Evolutionary conservation across 2,888 invertebrate species (phyloP), one percentile per base, ranked within the genome.

Genomic region (Scelioninae gen. 2): DNA sequence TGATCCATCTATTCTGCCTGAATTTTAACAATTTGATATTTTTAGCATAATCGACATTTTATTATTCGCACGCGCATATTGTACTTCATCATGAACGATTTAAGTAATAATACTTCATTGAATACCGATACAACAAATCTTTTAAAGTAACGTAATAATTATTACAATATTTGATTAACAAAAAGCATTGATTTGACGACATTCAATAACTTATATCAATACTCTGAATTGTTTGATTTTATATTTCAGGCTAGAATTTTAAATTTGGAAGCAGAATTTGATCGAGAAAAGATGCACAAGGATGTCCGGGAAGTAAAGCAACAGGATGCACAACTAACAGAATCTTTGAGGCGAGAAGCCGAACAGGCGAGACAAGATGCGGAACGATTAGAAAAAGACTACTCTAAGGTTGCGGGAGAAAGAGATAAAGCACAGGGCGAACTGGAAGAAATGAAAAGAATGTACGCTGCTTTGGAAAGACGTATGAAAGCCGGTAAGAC

Each of bases 321-420:
- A 5, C 89, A 90, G 53, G 92, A 92, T 78, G 91, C 91, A 81
- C 89, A 90, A 78, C 86, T 93, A 39, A 90, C 93, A 0, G 90
- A 90, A 77, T 91, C 90, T 65, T 87, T 95, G 53, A 93, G 93
- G 84, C 88, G 90, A 79, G 94, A 94, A 85, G 92, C 92, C 0
- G 92, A 92, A 50, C 91, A 92, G 79, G 92, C 94, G 0, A 91
- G 93, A 79, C 92, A 92, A 81, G 91, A 91, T 6, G 92, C 93
- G 0, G 94, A 95, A 81, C 92, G 93, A 81, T 89, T 94, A 79
- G 94, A 96, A 81, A 92, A 91, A 81, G 93, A 94, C 84, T 95
- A 92, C 83, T 90, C 92, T 69, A 89, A 90, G 76, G 91, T 92
- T 0, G 92, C 92, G 9, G 93, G 94, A 81, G 91, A 93, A 83